Evolutionary conservation across 2,888 invertebrate species (phyloP).

Genomic region (Escarpia spicata): DNA sequence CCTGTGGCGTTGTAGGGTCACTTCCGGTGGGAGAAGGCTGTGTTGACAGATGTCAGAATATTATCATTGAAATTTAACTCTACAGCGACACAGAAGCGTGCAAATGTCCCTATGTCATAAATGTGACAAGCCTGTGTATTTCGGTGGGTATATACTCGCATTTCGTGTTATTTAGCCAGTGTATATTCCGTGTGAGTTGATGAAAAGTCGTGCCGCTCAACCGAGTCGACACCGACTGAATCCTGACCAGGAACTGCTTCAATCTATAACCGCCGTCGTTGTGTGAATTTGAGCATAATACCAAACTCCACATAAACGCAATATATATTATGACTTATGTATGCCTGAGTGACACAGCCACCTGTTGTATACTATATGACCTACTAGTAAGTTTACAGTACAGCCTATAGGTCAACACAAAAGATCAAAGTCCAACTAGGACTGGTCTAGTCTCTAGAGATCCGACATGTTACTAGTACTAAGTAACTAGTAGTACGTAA

Average conservation of each 20-base stretch:
- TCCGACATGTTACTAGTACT: no score
- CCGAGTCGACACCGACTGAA: not conserved
- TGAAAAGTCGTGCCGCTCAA: not conserved
- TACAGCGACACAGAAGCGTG: not conserved
- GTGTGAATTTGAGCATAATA: not conserved
- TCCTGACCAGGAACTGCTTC: not conserved
- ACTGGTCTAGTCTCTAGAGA: not conserved
- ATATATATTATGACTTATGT: not conserved
- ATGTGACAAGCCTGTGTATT: slow-evolving; percentile 16
- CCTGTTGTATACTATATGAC: not conserved
- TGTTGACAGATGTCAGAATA: slow-evolving; percentile 3
- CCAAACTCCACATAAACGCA: not conserved
- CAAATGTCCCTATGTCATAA: slow-evolving; percentile 16
- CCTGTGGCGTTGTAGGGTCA: slow-evolving; percentile 5
- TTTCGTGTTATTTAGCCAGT: not conserved
- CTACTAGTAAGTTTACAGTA: not conserved
- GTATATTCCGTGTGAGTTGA: not conserved
- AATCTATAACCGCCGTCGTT: not conserved
- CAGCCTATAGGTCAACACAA: not conserved
- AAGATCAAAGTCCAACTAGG: not conserved
- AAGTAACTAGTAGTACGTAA: no score
- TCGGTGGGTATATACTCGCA: not conserved
- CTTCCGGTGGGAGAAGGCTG: not conserved
- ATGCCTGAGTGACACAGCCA: not conserved
- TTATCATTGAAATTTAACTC: not conserved